Evolutionary conservation across 2,797 vertebrate genomes (phyloP), one percentile per base, ranked within the genome.

Genomic region (Botia kubotai): DNA sequence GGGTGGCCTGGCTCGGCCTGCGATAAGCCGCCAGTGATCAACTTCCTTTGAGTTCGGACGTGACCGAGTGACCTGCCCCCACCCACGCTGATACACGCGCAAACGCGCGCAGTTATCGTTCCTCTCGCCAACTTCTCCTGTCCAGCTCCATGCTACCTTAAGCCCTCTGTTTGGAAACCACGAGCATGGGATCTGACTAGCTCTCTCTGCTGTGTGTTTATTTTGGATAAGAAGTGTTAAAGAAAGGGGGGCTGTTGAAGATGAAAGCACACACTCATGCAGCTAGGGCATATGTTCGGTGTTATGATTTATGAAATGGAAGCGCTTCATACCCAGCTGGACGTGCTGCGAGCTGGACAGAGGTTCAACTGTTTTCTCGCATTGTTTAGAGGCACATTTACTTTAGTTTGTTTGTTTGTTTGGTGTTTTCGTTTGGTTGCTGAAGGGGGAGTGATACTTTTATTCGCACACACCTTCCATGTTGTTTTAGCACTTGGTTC

Each of bases 21-120:
- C 82, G 92, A 95, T 95, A 95, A 94, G 92, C 90, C 89, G 82
- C 88, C 86, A 92, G 92, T 92, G 92, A 94, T 94, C 93, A 94
- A 93, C 93, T 91, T 92, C 87, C 92, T 93, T 89, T 89, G 89
- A 92, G 90, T 87, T 83, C 26, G 87, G 85, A 70, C 77, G 83
- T 83, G 90, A 90, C 88, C 86, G 79, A 73, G 72, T 85, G 76
- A 84, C 81, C 67, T 85, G 85, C 77, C 67, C 77, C 73, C 66
- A 69, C 76, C 72, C 66, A 79, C 66, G 39, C 21, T 1, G 75
- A 46, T 60, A 69, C 76, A 50, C 55, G 7, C 53, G 19, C 39
- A 79, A 67, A 74, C 70, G 53, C 46, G 11, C 36, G 10, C 66
- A 67, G 75, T 82, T 80, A 75, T 79, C 77, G 2, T 72, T 73